These are phyloP conservation scores for Coracopsis vasa DNA, from an alignment of 2,113 vertebrate genomes.

Conservation along the genomic window DNA sequence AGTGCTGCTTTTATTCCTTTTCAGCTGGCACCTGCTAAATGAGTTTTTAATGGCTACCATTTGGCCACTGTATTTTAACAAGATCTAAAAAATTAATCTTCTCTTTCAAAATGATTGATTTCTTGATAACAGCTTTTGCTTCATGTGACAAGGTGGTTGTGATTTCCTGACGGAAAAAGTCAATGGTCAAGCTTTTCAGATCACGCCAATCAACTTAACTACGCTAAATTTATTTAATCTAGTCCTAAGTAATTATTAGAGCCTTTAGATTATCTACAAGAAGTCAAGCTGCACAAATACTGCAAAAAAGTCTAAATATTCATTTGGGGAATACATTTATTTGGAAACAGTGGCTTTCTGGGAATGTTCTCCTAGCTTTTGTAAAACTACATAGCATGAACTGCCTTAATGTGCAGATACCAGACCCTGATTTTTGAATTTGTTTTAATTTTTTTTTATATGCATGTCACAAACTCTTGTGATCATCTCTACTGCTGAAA, in stretches of 20 bases:
- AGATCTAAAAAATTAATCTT: background rate
- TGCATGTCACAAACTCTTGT: background rate
- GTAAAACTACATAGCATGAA: background rate
- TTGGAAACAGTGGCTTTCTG: background rate
- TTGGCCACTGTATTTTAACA: background rate
- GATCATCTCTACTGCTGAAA: background rate
- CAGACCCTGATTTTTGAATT: background rate
- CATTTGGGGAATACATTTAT: background rate
- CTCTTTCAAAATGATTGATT: background rate
- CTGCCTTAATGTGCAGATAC: background rate
- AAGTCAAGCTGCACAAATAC: background rate
- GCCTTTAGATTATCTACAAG: background rate
- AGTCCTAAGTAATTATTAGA: background rate
- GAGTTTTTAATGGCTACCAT: background rate
- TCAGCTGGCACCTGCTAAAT: background rate
- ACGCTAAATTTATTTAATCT: background rate
- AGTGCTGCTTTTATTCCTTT: background rate
- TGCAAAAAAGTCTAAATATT: background rate
- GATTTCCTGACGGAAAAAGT: background rate
- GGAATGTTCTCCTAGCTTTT: background rate
- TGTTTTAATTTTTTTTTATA: background rate
- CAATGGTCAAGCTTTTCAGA: background rate
- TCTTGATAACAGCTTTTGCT: background rate
- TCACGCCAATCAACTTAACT: background rate
- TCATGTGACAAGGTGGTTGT: background rate